Percentiles rank a stretch among this genome's conserved stretches.
These are phyloP conservation scores for Amia ocellicauda DNA, from an alignment of 2,113 vertebrate genomes.

Conservation along the genomic window DNA sequence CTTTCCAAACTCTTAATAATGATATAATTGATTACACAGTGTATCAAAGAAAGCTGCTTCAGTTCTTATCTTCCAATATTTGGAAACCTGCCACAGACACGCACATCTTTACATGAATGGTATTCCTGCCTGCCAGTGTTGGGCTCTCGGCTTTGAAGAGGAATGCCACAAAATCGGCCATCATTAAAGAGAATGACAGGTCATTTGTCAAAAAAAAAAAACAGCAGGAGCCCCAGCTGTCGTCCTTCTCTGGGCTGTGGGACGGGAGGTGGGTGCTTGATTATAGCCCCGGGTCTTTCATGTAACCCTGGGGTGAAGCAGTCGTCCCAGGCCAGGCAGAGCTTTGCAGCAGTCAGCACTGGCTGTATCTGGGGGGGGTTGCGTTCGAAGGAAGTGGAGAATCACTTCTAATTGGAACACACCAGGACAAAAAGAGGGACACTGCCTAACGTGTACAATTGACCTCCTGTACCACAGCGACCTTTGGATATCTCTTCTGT, in stretches of 20 bases:
- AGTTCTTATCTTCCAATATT: no score
- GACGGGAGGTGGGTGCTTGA: neutral
- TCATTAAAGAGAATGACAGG: neutral
- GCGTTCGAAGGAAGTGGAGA: neutral
- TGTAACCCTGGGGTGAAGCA: neutral
- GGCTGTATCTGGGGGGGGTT: neutral
- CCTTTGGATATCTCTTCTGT: no score
- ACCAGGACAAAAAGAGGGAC: neutral
- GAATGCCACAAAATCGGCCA: neutral
- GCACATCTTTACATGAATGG: neutral
- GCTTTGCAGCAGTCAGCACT: neutral
- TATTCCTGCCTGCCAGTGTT: neutral
- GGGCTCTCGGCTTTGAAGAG: neutral
- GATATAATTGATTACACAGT: no score
- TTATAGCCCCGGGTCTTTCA: neutral
- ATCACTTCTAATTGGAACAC: neutral
- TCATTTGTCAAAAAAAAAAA: neutral
- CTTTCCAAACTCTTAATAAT: no score
- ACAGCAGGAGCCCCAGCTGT: neutral
- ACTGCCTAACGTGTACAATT: no score
- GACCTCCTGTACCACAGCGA: no score
- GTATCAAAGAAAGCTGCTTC: no score
- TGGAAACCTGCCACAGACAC: neutral
- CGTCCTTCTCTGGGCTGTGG: neutral
- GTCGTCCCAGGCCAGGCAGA: neutral